phyloP scores from a whole-genome alignment of 1,140 invertebrate species.

The Condylostylus longicornis region DNA sequence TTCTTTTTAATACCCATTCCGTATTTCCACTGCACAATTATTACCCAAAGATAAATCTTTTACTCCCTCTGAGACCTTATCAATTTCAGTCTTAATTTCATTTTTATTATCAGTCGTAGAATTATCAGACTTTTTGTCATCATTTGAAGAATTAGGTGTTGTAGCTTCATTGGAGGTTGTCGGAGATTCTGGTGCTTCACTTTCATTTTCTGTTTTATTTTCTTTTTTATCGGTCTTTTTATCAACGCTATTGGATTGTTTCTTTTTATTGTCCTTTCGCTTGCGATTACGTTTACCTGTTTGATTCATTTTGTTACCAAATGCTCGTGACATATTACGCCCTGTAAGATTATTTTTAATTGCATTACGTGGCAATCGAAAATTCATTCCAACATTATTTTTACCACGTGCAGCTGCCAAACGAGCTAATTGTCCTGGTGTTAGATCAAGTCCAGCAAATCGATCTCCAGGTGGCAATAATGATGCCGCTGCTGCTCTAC shows the following conservation, averaged over 20 bases:
- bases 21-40: neutral
- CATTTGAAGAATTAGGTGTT: neutral
- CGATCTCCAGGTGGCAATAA: neutral
- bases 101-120: neutral
- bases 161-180: neutral
- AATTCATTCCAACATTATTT: neutral
- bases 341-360: neutral
- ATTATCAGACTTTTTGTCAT: neutral
- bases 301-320: neutral
- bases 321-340: neutral
- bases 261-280: constrained; percentile 1
- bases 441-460: neutral
- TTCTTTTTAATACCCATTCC: neutral
- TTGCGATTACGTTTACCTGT: neutral
- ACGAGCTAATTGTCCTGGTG: no score
- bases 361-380: neutral
- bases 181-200: neutral
- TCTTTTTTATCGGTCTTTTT: neutral
- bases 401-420: neutral
- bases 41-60: no score
- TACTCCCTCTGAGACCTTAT: neutral
- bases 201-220: neutral
- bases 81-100: neutral
- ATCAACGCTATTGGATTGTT: neutral
- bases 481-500: neutral